These are phyloP conservation scores for Lithophane socia DNA, from an alignment of 2,888 invertebrate genomes.

Conservation along the genomic window DNA sequence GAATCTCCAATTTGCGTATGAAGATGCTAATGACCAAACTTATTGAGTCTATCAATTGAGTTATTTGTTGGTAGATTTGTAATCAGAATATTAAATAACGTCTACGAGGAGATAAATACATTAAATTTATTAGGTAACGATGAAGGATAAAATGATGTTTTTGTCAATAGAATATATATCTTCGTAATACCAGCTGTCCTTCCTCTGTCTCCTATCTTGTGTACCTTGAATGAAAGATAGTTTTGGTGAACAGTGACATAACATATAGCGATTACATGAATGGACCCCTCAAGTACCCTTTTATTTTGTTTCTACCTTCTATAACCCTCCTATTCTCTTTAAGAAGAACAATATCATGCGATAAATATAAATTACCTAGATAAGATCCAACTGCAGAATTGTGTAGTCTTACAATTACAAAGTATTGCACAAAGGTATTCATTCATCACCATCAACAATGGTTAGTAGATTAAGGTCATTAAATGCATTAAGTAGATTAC, in stretches of 20 bases:
- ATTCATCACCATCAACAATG: constrained; percentile 32
- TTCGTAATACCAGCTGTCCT: not conserved
- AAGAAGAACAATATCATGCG: not conserved
- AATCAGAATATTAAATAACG: not conserved
- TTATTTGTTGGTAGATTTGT: not conserved
- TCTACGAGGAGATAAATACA: not conserved
- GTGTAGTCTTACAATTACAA: not conserved
- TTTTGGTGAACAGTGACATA: not conserved
- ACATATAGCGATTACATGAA: too few species aligned
- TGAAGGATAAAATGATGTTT: not conserved
- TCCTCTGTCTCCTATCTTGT: too few species aligned
- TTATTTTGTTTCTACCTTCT: not conserved
- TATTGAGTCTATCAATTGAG: not conserved
- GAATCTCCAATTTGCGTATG: not conserved
- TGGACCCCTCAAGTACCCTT: not conserved
- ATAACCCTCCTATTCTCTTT: not conserved
- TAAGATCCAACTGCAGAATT: not conserved
- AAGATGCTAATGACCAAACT: not conserved
- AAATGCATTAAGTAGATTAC: constrained; percentile 33
- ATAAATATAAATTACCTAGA: not conserved
- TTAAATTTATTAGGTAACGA: not conserved
- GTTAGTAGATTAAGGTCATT: constrained; percentile 23
- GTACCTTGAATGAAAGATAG: too few species aligned
- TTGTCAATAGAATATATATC: too few species aligned
- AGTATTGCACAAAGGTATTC: constrained; percentile 19